Base-by-base conservation (phyloP, 2,888 invertebrate species). In the Dasysyrphus tricinctus region DNA sequence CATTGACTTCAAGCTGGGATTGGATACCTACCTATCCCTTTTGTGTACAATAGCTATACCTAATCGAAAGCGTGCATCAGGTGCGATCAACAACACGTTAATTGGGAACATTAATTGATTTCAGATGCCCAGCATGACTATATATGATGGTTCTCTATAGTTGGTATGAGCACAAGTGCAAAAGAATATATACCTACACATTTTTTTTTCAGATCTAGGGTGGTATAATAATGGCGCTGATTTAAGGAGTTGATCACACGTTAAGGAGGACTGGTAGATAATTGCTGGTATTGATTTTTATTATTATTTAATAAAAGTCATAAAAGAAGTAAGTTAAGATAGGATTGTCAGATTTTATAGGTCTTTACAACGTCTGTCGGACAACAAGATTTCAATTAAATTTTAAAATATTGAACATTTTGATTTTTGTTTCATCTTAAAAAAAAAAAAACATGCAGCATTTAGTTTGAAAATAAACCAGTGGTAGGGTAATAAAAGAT, bases 41-140 rank as follows among this genome's bases (percentile, higher is more conserved):
- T 51, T 69, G 51, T 73, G 85, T 73, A 76, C 65, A 54, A 76
- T 56, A 56, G 77, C 37, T 72, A 61, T 8, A 8, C 39, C 24
- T 81, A 81, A 85, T 85, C 85, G 85, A 80, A 69, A 81, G 81
- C 76, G 77, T 80, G 76, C 80, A 78, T 86, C 85, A 81, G 85
- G 81, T 86, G 85, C 81, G 74, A 78, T 77, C 81, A 63, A 61
- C 49, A 81, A 74, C 85, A 81, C 69, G 81, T 86, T 86, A 86
- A 86, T 86, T 86, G 85, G 85, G 77, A 49, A 69, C 70, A 42
- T 86, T 86, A 80, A 81, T 86, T 81, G 81, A 80, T 78, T 78
- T 86, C 70, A 44, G 77, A 74, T 80, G 72, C 54, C 54, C 65
- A 67, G 34, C 39, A 34, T 54, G 47, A 47, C 44, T 42, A 14